These are phyloP conservation scores for Origma solitaria DNA, from an alignment of 2,113 vertebrate genomes.

Conservation along the genomic window DNA sequence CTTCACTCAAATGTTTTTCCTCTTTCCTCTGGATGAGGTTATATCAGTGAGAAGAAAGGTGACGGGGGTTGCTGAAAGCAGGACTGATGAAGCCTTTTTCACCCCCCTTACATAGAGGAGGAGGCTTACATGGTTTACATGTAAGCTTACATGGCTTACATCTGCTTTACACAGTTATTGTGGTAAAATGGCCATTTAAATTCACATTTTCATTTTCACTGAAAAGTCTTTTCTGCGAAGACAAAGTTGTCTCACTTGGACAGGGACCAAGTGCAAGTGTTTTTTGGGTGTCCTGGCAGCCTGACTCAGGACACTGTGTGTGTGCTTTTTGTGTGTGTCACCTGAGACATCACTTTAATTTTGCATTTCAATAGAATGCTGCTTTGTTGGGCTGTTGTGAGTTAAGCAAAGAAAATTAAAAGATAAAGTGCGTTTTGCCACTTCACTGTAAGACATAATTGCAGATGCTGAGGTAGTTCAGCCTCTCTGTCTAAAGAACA, in stretches of 20 bases:
- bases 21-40: neutral
- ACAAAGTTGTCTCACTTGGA: neutral
- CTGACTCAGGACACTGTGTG: neutral
- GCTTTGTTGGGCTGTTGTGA: neutral
- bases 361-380: neutral
- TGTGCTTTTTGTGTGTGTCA: neutral
- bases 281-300: neutral
- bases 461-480: neutral
- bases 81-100: neutral
- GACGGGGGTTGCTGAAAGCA: neutral
- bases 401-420: neutral
- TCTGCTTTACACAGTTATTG: accelerated
- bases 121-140: neutral
- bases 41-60: neutral
- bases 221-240: neutral
- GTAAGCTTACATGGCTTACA: neutral
- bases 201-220: neutral
- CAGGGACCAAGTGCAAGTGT: neutral
- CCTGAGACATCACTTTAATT: neutral
- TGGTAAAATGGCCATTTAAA: neutral
- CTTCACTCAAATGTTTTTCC: neutral
- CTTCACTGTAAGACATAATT: neutral
- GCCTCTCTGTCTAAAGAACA: neutral
- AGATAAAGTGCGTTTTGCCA: neutral
- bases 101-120: neutral